These are phyloP conservation scores for Chloebia gouldiae DNA, from an alignment of 2,113 vertebrate genomes.

Conservation along the genomic window DNA sequence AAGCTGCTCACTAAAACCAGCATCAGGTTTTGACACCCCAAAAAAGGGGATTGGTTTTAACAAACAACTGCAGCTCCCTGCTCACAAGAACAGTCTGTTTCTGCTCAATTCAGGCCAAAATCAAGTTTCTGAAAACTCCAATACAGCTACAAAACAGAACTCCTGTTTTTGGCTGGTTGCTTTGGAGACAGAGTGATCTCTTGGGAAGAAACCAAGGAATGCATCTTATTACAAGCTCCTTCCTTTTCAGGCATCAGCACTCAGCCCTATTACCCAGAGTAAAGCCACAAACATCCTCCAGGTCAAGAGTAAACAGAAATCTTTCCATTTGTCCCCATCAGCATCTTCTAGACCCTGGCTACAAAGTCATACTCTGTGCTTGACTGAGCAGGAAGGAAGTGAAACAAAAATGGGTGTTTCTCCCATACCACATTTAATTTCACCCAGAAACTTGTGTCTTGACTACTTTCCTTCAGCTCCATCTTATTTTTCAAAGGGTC, in stretches of 20 bases:
- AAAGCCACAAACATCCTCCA: constrained; percentile 59
- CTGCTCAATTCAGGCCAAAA: background rate
- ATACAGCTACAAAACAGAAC: constrained; percentile 8
- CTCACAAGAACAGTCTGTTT: background rate
- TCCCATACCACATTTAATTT: background rate
- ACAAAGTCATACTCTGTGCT: background rate
- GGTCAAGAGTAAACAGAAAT: constrained; percentile 35
- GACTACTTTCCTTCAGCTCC: background rate
- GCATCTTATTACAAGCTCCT: background rate
- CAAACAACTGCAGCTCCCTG: background rate
- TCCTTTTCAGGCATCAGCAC: constrained; percentile 58
- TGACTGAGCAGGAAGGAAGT: background rate
- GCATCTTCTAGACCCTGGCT: background rate
- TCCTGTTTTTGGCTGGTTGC: constrained; percentile 9
- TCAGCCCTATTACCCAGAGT: constrained; percentile 1
- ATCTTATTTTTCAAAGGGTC: background rate
- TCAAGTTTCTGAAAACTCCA: background rate
- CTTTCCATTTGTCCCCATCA: background rate
- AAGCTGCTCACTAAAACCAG: background rate
- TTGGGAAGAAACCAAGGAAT: constrained; percentile 58
- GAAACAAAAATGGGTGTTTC: background rate
- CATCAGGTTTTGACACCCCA: background rate
- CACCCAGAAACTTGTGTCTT: background rate
- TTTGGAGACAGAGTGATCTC: constrained; percentile 9
- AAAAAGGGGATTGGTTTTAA: background rate